Conservation (phyloP, 2,113 vertebrate genomes). For the Cyanistes caeruleus region DNA sequence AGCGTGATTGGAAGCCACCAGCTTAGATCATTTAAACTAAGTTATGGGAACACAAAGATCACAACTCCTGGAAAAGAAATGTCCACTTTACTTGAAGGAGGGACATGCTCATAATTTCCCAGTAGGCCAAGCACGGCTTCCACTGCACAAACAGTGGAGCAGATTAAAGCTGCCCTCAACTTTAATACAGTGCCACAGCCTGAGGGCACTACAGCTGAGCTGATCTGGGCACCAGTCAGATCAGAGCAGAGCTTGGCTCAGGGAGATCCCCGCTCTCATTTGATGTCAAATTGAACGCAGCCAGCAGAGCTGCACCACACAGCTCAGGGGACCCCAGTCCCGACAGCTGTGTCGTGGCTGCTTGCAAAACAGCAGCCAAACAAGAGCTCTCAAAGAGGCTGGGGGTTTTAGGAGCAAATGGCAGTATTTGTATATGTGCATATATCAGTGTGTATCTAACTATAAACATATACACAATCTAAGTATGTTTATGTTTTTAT, state of each 20-base stretch:
- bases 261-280: conserved; percentile 19
- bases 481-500: not conserved
- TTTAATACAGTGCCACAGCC: conserved; percentile 42
- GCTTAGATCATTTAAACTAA: conserved; percentile 5
- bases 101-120: conserved; percentile 42
- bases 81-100: not conserved
- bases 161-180: conserved; percentile 59
- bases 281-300: conserved; percentile 22
- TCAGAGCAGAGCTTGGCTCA: not conserved
- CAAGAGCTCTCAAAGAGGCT: not conserved
- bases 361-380: not conserved
- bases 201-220: not conserved
- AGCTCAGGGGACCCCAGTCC: conserved; percentile 10
- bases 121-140: conserved; percentile 11
- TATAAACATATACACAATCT: not conserved
- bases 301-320: not conserved
- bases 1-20: not conserved
- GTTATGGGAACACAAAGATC: not conserved
- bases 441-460: not conserved
- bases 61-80: not conserved
- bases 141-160: not conserved
- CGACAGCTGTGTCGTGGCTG: not conserved
- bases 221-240: conserved; percentile 36
- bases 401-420: not conserved
- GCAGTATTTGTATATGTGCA: not conserved